Percentiles rank a stretch among this genome's conserved stretches.
These are phyloP conservation scores for Cynopterus brachyotis DNA, from an alignment of 2,113 vertebrate genomes.

Conservation along the genomic window DNA sequence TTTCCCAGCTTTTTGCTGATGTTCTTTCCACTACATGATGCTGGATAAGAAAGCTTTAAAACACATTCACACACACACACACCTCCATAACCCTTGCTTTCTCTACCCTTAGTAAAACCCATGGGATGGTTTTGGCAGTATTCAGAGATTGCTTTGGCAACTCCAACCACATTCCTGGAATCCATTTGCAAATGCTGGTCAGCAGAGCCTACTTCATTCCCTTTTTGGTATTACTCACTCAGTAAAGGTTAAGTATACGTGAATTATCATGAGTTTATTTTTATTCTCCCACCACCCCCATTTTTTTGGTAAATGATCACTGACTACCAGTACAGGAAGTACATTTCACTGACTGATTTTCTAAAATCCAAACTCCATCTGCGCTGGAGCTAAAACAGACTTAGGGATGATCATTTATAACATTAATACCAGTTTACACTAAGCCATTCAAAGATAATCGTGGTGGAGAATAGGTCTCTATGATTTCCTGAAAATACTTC, in stretches of 20 bases:
- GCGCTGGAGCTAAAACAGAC: background rate
- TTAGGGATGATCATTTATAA: slow-evolving; percentile 11
- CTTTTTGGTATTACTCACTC: slow-evolving; percentile 58
- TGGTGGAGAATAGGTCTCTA: background rate
- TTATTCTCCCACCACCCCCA: slow-evolving; percentile 1
- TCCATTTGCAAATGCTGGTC: slow-evolving; percentile 57
- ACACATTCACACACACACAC: background rate
- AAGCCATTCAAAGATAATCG: background rate
- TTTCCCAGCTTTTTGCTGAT: background rate
- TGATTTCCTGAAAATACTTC: slow-evolving; percentile 23
- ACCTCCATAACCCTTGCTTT: background rate
- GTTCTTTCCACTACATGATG: background rate
- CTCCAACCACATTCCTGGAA: slow-evolving; percentile 61
- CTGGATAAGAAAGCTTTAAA: background rate
- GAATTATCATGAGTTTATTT: slow-evolving; percentile 62
- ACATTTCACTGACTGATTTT: slow-evolving; percentile 61
- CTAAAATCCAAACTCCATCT: slow-evolving; percentile 68
- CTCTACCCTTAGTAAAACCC: background rate
- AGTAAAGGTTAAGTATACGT: slow-evolving; percentile 54
- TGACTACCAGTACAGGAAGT: slow-evolving; percentile 58
- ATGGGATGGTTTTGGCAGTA: slow-evolving; percentile 19
- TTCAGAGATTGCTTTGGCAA: slow-evolving; percentile 34
- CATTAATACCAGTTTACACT: background rate
- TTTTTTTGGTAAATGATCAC: slow-evolving; percentile 45
- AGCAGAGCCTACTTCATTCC: slow-evolving; percentile 16